Percentiles rank a stretch among this genome's conserved stretches.
phyloP scores from a whole-genome alignment of 2,113 vertebrate species.

The Anarrhichthys ocellatus region DNA sequence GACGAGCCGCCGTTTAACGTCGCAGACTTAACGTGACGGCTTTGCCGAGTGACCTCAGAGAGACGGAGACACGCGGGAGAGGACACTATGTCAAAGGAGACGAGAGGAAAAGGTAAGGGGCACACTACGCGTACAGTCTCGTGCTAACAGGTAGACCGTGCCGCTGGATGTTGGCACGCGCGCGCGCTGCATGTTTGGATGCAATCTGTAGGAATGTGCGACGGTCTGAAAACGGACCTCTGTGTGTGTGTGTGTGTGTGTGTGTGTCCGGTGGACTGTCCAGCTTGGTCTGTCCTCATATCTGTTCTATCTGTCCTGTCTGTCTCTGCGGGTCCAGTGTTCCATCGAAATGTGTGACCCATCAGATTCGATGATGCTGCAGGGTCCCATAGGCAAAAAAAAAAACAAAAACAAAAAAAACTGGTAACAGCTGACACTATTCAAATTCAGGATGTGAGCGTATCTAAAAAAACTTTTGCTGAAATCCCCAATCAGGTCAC shows the following conservation, averaged over 20 bases:
- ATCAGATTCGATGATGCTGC: constrained; percentile 28
- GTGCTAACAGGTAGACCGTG: constrained; percentile 74
- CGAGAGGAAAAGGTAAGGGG: constrained; percentile 79
- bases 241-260: background rate
- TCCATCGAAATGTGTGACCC: constrained; percentile 28
- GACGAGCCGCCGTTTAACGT: constrained; percentile 45
- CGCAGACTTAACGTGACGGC: constrained; percentile 31
- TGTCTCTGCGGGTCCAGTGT: constrained; percentile 22
- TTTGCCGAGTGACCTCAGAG: constrained; percentile 33
- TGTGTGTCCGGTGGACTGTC: background rate
- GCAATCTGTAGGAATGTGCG: constrained; percentile 79
- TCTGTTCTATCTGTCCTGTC: constrained; percentile 12
- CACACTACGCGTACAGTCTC: background rate
- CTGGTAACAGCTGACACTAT: background rate
- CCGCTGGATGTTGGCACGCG: constrained; percentile 46
- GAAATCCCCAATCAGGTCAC: constrained; percentile 1
- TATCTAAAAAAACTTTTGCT: background rate
- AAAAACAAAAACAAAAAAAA: background rate
- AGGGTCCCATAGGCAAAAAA: constrained; percentile 15
- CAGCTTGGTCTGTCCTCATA: background rate
- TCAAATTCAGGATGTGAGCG: constrained; percentile 14
- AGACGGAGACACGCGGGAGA: constrained; percentile 36
- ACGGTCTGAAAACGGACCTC: constrained; percentile 2
- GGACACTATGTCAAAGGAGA: constrained; percentile 82
- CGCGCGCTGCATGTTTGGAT: constrained; percentile 37